Conservation (phyloP, 2,888 invertebrate species). For the Mesochorus sp. region DNA sequence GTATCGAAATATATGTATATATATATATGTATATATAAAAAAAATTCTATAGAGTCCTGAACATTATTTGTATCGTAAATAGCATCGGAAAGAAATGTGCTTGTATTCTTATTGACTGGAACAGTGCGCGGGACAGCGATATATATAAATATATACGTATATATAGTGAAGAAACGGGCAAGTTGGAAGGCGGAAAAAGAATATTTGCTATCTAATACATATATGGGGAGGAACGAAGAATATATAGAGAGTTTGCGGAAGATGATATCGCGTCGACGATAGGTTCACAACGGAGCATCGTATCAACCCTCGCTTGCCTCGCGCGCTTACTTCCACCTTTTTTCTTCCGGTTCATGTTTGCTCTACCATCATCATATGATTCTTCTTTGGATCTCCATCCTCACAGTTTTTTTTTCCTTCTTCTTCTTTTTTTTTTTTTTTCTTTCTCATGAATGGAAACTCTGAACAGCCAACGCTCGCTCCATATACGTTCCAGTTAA, state of each 20-base stretch:
- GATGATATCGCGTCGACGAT: constrained; percentile 51
- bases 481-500: too few relatives aligned
- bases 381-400: constrained; percentile 23
- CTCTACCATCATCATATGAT: constrained; percentile 30
- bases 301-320: constrained; percentile 23
- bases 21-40: too few relatives aligned
- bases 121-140: constrained; percentile 44
- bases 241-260: constrained; percentile 33
- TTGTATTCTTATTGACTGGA: constrained; percentile 40
- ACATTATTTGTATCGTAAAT: too few relatives aligned
- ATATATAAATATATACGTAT: too few relatives aligned
- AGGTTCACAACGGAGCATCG: constrained; percentile 35
- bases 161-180: not conserved
- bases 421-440: not conserved
- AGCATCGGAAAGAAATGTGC: constrained; percentile 17
- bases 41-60: too few relatives aligned
- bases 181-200: constrained; percentile 9
- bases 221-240: constrained; percentile 31
- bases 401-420: not conserved
- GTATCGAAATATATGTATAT: too few relatives aligned
- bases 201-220: constrained; percentile 39
- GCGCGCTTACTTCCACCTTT: not conserved
- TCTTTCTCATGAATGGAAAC: too few relatives aligned
- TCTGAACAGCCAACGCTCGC: too few relatives aligned
- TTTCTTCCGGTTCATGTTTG: constrained; percentile 11